A percentile compares a stretch with the other conserved stretches of the same genome.
Evolutionary conservation across 92 coral and sea anemone genomes (phyloP).

Genomic region (Actinernus sp.): DNA sequence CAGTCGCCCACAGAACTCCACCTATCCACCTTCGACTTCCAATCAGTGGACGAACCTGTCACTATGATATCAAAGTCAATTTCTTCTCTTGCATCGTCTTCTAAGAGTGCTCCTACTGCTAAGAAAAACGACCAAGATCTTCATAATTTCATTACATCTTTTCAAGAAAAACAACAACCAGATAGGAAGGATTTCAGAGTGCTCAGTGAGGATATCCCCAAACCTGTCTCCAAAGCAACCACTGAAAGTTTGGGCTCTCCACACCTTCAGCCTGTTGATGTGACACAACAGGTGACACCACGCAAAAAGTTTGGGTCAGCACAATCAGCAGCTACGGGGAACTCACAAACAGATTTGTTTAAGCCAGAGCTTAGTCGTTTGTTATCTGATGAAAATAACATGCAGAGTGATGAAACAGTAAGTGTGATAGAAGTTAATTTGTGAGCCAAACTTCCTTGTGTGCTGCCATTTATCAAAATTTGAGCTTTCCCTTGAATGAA

Average conservation of each 20-base stretch:
- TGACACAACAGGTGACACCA: background rate
- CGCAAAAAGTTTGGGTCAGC: too few relatives aligned
- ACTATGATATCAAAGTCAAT: conserved; percentile 93
- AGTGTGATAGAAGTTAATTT: too few relatives aligned
- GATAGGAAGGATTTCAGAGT: background rate
- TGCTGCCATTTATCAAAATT: too few relatives aligned
- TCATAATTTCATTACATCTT: too few relatives aligned
- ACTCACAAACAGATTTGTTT: too few relatives aligned
- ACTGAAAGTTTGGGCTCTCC: background rate
- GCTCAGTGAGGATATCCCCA: conserved; percentile 1
- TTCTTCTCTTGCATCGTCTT: conserved; percentile 75
- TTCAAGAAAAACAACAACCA: conserved; percentile 3
- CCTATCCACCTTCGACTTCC: conserved; percentile 81
- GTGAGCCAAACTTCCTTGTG: too few relatives aligned
- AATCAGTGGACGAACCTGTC: conserved; percentile 90
- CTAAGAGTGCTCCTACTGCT: too few relatives aligned
- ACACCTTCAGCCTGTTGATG: background rate
- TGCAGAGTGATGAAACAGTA: too few relatives aligned
- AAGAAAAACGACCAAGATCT: conserved; percentile 6
- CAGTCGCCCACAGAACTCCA: conserved; percentile 35
- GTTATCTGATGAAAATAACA: too few relatives aligned
- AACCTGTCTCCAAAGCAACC: conserved; percentile 15
- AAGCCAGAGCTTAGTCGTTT: too few relatives aligned
- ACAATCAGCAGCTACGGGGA: too few relatives aligned
- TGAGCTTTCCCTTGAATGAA: too few relatives aligned